These are phyloP conservation scores for Podarcis muralis DNA, from an alignment of 2,113 vertebrate species.

Conservation along the genomic window DNA sequence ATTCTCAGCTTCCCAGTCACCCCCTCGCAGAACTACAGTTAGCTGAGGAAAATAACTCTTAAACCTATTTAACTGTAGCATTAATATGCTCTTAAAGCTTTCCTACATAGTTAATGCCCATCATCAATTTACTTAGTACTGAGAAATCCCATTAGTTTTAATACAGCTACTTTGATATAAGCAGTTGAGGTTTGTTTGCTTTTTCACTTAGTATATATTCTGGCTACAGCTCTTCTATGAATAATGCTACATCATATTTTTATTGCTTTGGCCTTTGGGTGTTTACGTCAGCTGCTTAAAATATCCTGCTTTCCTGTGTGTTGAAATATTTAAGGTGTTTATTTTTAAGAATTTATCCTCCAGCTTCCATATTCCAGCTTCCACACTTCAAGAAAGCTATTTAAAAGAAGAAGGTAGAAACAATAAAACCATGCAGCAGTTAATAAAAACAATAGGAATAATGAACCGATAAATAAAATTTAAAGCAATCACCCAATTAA, in stretches of 20 bases:
- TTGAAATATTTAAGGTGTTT: not conserved
- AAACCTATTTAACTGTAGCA: not conserved
- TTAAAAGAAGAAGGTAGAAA: not conserved
- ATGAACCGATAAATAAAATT: not conserved
- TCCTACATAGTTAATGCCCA: not conserved
- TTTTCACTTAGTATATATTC: not conserved
- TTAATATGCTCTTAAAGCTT: not conserved
- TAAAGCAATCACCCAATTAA: not conserved
- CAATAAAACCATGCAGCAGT: not conserved
- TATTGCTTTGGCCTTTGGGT: not conserved
- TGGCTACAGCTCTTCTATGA: not conserved
- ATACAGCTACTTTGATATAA: not conserved
- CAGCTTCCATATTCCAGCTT: not conserved
- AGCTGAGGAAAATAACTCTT: not conserved
- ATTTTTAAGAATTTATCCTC: not conserved
- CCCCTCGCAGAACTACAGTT: not conserved
- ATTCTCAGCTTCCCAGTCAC: not conserved
- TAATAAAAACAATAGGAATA: not conserved
- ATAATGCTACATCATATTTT: not conserved
- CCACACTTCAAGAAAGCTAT: not conserved
- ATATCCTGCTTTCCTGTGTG: not conserved
- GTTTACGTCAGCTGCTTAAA: not conserved
- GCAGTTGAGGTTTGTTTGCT: not conserved
- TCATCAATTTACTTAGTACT: not conserved
- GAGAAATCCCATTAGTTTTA: not conserved